Evolutionary conservation across 1,140 invertebrate genomes (phyloP).

Genomic region (Galleria mellonella): DNA sequence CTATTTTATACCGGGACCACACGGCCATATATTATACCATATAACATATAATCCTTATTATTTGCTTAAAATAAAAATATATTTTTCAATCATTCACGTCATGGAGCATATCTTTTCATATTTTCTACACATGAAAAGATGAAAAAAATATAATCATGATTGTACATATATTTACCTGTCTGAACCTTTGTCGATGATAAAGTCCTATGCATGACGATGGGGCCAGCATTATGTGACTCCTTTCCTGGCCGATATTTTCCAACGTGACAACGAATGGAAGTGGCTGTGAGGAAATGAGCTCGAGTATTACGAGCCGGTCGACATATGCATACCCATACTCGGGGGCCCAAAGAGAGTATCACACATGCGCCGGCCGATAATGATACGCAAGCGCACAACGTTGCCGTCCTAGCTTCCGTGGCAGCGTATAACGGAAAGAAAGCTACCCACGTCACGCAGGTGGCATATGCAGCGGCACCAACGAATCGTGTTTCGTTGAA

Average conservation of each 20-base stretch:
- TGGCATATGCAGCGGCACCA: conserved; percentile 92
- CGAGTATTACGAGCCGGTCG: conserved; percentile 87
- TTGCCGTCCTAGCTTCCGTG: conserved; percentile 80
- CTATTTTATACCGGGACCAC: no score
- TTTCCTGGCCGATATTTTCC: conserved; percentile 53
- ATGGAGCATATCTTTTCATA: no score
- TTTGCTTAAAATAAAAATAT: no score
- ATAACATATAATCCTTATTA: no score
- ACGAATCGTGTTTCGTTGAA: conserved; percentile 89
- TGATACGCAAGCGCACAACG: conserved; percentile 82
- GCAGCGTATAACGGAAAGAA: conserved; percentile 91
- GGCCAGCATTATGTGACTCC: background rate
- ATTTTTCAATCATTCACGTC: no score
- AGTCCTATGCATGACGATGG: background rate
- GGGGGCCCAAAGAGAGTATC: conserved; percentile 87
- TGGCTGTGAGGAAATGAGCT: conserved; percentile 85
- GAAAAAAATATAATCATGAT: no score
- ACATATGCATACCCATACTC: conserved; percentile 86
- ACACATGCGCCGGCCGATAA: conserved; percentile 78
- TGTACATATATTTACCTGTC: no score
- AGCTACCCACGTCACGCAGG: conserved; percentile 92
- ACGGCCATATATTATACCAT: no score
- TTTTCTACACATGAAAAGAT: no score
- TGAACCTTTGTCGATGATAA: no score
- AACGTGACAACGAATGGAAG: conserved; percentile 87